Evolutionary conservation across 2,888 invertebrate species (phyloP), one percentile per base, ranked within the genome.

Genomic region (Drosophila formosana): DNA sequence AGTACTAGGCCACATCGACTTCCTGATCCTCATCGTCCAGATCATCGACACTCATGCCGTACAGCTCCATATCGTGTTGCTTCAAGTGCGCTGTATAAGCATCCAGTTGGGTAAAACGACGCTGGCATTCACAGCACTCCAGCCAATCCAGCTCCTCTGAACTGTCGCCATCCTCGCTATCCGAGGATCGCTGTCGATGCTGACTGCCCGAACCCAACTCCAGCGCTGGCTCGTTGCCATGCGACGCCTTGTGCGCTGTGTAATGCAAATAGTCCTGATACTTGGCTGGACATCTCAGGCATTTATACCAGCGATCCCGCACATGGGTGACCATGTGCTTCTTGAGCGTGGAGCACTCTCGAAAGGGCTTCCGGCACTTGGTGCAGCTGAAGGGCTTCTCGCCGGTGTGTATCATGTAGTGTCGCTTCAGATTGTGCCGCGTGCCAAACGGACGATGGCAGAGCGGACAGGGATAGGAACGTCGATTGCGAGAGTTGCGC

Each of bases 371-470:
- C 37, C 90, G 90, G 63, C 92, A 92, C 39, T 90, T 89, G 55
- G 76, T 82, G 71, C 92, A 92, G 60, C 88, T 90, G 64, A 91
- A 92, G 0, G 92, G 92, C 55, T 92, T 92, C 57, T 92, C 92
- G 3, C 91, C 92, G 0, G 92, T 92, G 63, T 92, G 92, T 23
- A 92, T 92, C 92, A 92, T 92, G 53, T 91, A 91, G 66, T 92
- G 92, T 0, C 92, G 90, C 56, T 92, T 92, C 0, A 92, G 88
- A 74, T 92, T 92, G 66, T 92, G 92, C 0, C 92, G 88, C 3
- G 92, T 92, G 8, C 92, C 92, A 63, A 92, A 92, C 3, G 91
- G 89, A 3, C 92, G 89, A 68, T 91, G 89, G 34, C 92, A 92
- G n/a, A 92, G 68, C 1, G 92, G 91, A 45, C 92, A 92, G 8